Evolutionary conservation across 2,888 invertebrate genomes (phyloP), one percentile per base, ranked within the genome.

Genomic region (Apoda limacodes): DNA sequence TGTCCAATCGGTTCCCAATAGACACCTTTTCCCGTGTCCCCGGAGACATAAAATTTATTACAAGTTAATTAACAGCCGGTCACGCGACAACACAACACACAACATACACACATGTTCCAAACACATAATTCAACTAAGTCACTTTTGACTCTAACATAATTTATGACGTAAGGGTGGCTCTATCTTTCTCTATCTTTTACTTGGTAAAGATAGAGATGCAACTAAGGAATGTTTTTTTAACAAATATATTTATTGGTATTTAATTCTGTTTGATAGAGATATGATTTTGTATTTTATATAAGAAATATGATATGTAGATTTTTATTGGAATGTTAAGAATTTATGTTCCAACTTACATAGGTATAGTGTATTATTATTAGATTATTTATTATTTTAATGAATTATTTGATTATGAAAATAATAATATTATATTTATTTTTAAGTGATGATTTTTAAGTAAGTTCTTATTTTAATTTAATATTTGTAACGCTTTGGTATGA

Each of bases 41-140:
- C 34, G 45, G 60, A 64, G 60, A 48, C 58, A 57, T 60, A 55
- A 59, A 71, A 75, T 75, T 68, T 76, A 80, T 78, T 71, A 72
- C 68, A 59, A 67, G 63, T 70, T 72, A 72, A 76, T 80, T 75
- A 71, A 62, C 62, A 58, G 47, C 57, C 49, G 62, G 63, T 68
- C 66, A 70, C 62, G 62, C 64, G 69, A 71, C 67, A 64, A 53
- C 54, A 58, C 51, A n/a, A 54, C 56, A 52, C 66, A 67, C 72
- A 17, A n/a, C 17, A 17, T 17, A 17, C 17, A 17, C 65, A 67
- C 72, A 72, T 75, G 71, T 67, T 67, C 43, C 52, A 48, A n/a
- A 60, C 63, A 60, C 63, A 68, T 67, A 65, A 63, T 50, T 61
- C 63, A 58, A 51, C 45, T 50, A 48, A 50, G 55, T 52, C 52